Evolutionary conservation across 2,113 vertebrate species (phyloP).

Genomic region (Etheostoma cragini): DNA sequence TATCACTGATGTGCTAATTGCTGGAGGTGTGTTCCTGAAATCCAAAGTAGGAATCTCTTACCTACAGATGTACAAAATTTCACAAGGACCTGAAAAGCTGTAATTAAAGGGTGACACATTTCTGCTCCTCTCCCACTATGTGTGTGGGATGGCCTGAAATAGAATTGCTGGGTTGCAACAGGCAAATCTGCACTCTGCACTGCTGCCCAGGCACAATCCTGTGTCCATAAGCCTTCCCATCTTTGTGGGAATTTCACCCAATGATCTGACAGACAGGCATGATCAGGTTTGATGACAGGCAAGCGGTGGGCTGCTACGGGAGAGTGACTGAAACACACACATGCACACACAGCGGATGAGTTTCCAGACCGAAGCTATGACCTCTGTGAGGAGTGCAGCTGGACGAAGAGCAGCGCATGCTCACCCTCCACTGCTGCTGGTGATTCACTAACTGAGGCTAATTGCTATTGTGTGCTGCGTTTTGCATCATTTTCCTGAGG

Average conservation of each 20-base stretch:
- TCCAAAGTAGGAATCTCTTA: slow-evolving; percentile 73
- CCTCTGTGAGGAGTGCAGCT: slow-evolving; percentile 42
- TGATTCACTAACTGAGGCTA: slow-evolving; percentile 68
- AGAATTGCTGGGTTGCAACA: slow-evolving; percentile 80
- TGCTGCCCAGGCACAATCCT: slow-evolving; percentile 51
- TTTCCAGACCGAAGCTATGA: slow-evolving; percentile 41
- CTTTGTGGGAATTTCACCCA: slow-evolving; percentile 31
- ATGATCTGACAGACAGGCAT: slow-evolving; percentile 37
- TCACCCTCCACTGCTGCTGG: slow-evolving; percentile 26
- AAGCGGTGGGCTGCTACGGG: neutral
- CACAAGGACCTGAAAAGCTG: slow-evolving; percentile 78
- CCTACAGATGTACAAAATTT: slow-evolving; percentile 76
- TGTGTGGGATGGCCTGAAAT: slow-evolving; percentile 83
- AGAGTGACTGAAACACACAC: neutral
- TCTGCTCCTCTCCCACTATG: slow-evolving; percentile 76
- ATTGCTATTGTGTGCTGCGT: slow-evolving; percentile 62
- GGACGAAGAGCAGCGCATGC: slow-evolving; percentile 20
- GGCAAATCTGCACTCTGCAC: slow-evolving; percentile 59
- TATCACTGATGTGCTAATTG: slow-evolving; percentile 74
- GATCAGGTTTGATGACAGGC: slow-evolving; percentile 39
- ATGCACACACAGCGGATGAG: slow-evolving; percentile 7
- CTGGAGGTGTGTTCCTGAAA: slow-evolving; percentile 73
- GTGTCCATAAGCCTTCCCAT: slow-evolving; percentile 5
- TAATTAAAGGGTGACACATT: slow-evolving; percentile 85
- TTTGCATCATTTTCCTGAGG: slow-evolving; percentile 68